phyloP scores from a whole-genome alignment of 2,797 vertebrate species.

The Bothrops alternatus region DNA sequence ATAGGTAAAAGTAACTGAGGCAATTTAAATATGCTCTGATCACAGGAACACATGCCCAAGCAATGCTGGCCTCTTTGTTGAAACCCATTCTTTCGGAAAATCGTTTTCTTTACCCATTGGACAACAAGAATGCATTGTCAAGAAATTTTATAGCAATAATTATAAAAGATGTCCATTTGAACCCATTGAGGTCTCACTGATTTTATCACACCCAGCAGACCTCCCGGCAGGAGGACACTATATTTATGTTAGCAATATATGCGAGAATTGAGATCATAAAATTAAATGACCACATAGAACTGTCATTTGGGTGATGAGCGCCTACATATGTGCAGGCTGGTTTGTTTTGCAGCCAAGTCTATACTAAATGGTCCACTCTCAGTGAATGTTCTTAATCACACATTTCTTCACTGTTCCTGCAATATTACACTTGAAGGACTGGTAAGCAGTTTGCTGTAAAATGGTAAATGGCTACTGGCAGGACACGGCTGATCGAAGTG shows the following conservation, averaged over 20 bases:
- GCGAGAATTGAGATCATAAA: constrained; percentile 96
- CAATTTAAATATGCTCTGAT: constrained; percentile 69
- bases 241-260: constrained; percentile 99
- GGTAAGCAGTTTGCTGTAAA: constrained; percentile 73
- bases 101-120: constrained; percentile 76
- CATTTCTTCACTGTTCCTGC: constrained; percentile 78
- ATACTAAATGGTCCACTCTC: constrained; percentile 73
- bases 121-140: constrained; percentile 80
- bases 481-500: constrained; percentile 70
- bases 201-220: constrained; percentile 88
- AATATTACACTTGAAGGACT: constrained; percentile 77
- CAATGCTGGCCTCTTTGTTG: constrained; percentile 68
- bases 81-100: constrained; percentile 77
- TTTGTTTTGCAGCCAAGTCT: constrained; percentile 70
- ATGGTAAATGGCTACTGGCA: constrained; percentile 75
- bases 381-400: constrained; percentile 78
- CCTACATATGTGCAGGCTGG: constrained; percentile 77
- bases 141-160: constrained; percentile 86
- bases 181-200: constrained; percentile 85
- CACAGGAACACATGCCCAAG: constrained; percentile 57
- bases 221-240: constrained; percentile 82
- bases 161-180: constrained; percentile 93
- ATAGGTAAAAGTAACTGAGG: constrained; percentile 60
- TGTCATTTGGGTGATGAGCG: constrained; percentile 81
- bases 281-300: constrained; percentile 91